Evolutionary conservation across 1,140 invertebrate genomes (phyloP).

Genomic region (Plectrocnemia conspersa): DNA sequence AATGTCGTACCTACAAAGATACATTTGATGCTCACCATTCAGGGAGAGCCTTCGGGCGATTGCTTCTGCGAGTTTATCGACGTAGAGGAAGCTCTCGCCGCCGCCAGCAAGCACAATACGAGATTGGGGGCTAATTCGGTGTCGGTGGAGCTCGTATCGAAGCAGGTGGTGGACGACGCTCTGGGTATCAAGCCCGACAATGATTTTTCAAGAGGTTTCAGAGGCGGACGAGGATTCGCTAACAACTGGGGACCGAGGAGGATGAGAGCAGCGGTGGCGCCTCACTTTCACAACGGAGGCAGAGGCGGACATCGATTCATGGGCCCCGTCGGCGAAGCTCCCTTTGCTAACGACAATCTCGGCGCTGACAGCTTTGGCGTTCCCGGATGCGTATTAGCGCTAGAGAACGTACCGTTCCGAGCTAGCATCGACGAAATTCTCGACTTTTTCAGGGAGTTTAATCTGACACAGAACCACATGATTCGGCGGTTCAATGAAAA

Average conservation of each 20-base stretch:
- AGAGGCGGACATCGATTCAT: slow-evolving; percentile 39
- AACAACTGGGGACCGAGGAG: slow-evolving; percentile 31
- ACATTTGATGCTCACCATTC: slow-evolving; percentile 67
- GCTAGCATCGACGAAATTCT: slow-evolving; percentile 83
- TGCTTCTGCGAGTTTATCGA: slow-evolving; percentile 81
- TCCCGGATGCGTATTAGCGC: slow-evolving; percentile 74
- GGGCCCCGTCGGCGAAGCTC: slow-evolving; percentile 41
- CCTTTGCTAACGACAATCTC: slow-evolving; percentile 41
- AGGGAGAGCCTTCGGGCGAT: slow-evolving; percentile 68
- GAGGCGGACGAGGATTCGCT: slow-evolving; percentile 40
- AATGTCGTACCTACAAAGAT: slow-evolving; percentile 71
- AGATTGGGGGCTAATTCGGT: slow-evolving; percentile 62
- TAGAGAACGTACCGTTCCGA: slow-evolving; percentile 83
- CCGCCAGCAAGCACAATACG: slow-evolving; percentile 64
- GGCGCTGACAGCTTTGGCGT: slow-evolving; percentile 63
- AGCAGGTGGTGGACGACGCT: slow-evolving; percentile 48
- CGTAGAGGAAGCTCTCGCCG: slow-evolving; percentile 62
- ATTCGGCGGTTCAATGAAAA: slow-evolving; percentile 79
- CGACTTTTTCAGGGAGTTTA: slow-evolving; percentile 75
- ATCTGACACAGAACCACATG: slow-evolving; percentile 69
- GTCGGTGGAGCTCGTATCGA: slow-evolving; percentile 60
- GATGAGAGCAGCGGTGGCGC: slow-evolving; percentile 34
- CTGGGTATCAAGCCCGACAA: slow-evolving; percentile 33
- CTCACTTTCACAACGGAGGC: slow-evolving; percentile 32
- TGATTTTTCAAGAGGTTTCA: slow-evolving; percentile 37